Evolutionary conservation across 2,113 vertebrate species (phyloP), one percentile per base, ranked within the genome.

Genomic region (Dascyllus trimaculatus): DNA sequence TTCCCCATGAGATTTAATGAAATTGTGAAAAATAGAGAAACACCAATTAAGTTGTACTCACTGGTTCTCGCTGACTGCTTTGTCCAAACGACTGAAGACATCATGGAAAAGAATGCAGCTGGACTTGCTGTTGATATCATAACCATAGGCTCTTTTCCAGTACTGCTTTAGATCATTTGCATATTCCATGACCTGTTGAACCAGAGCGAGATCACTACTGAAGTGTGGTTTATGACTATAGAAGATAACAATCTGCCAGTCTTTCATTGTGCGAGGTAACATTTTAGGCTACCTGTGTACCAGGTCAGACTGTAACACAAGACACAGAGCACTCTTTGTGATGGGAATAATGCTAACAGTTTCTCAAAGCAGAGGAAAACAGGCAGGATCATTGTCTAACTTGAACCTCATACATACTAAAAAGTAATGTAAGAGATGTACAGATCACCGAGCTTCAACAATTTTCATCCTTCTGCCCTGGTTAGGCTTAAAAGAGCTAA

Each of bases 71-170:
- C 73, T 68, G 81, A 93, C 93, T 0, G 95, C 95, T 78, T 89
- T 88, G 60, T 97, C 94, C 81, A 99, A 91, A 13, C 97, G 96
- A 56, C 86, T 90, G 82, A 99, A 98, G 49, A 97, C 92, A 58
- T 99, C 95, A 1, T 97, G 97, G 90, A 99, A 98, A 13, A 99
- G 95, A 70, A 90, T 81, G 59, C 97, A 99, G 93, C 98, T 99
- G 19, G 98, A 95, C 22, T 96, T 96, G 80, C 97, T 96, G 56
- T 98, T 99, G 81, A 99, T 99, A 17, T 96, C 93, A 6, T 97
- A 93, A 4, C 98, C 97, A 13, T 98, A 97, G 7, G 95, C 94
- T 87, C 97, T 95, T 91, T 99, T 99, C 97, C 98, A 99, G 85
- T 96, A 99, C 0, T 99, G 98, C 67, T 98, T 99, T 79, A 99